phyloP scores from a whole-genome alignment of 2,113 vertebrate species.

The Garra rufa region DNA sequence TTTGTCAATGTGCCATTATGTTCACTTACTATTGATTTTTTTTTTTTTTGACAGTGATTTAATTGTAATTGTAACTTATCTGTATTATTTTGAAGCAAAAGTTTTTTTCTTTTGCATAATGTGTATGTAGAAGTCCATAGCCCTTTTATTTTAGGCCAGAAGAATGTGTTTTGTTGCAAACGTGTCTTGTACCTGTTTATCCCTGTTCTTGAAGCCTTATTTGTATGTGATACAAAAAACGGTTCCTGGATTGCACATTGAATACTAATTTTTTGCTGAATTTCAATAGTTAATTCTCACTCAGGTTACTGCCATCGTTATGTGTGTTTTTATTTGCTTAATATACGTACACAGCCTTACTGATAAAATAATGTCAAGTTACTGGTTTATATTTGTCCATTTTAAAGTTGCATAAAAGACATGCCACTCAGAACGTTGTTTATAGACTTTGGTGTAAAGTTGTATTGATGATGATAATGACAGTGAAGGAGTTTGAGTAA shows the following conservation, averaged over 20 bases:
- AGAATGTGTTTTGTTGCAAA: background rate
- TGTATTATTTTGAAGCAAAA: background rate
- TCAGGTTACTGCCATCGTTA: constrained; percentile 24
- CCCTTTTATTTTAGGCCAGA: background rate
- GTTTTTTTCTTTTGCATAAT: background rate
- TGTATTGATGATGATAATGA: constrained; percentile 12
- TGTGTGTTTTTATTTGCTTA: constrained; percentile 29
- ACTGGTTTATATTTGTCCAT: constrained; percentile 7
- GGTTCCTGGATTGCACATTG: constrained; percentile 34
- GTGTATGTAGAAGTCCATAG: background rate
- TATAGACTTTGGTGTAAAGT: constrained; percentile 15
- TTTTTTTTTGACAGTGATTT: background rate
- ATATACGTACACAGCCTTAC: constrained; percentile 22
- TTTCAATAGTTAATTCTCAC: constrained; percentile 29
- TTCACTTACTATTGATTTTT: background rate
- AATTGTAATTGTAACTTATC: background rate
- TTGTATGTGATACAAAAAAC: constrained; percentile 21
- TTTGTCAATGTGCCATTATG: constrained; percentile 11
- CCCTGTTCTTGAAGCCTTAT: constrained; percentile 34
- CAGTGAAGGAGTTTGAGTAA: constrained; percentile 20
- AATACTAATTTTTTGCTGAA: constrained; percentile 26
- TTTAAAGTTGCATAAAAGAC: constrained; percentile 11
- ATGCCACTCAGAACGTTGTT: constrained; percentile 21
- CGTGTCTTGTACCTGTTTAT: background rate
- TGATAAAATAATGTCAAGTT: constrained; percentile 11